Conservation (phyloP, 2,113 vertebrate genomes). For the Protobothrops flavoviridis region DNA sequence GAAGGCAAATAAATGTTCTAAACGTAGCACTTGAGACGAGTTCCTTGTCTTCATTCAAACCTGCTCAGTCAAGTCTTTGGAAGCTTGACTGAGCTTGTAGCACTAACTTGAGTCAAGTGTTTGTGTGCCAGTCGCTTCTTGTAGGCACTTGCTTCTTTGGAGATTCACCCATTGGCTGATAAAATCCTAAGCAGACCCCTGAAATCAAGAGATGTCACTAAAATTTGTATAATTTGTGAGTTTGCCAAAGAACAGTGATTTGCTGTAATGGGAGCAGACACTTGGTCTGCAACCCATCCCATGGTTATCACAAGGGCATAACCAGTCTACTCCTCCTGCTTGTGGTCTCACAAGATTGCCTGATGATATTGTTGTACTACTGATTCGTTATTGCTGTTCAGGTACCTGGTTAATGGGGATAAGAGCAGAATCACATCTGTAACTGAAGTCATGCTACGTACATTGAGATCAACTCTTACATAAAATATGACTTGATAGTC, state of each 20-base stretch:
- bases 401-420: background rate
- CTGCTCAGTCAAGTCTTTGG: constrained; percentile 8
- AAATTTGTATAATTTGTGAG: too few relatives aligned
- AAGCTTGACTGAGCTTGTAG: constrained; percentile 24
- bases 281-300: background rate
- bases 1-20: background rate
- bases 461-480: background rate
- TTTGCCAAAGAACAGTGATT: background rate
- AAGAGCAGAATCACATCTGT: background rate
- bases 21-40: background rate
- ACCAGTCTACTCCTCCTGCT: background rate
- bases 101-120: background rate
- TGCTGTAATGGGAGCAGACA: background rate
- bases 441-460: background rate
- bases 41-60: background rate
- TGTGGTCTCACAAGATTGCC: background rate
- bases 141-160: constrained; percentile 2
- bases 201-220: background rate
- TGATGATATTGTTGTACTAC: background rate
- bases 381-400: background rate
- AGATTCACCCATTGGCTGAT: background rate
- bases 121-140: rapidly evolving
- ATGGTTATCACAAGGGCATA: background rate
- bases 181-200: background rate
- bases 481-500: background rate